Percentiles rank a stretch among this genome's conserved stretches.
These are phyloP conservation scores for Tinea pellionella DNA, from an alignment of 2,888 invertebrate species.

Conservation along the genomic window DNA sequence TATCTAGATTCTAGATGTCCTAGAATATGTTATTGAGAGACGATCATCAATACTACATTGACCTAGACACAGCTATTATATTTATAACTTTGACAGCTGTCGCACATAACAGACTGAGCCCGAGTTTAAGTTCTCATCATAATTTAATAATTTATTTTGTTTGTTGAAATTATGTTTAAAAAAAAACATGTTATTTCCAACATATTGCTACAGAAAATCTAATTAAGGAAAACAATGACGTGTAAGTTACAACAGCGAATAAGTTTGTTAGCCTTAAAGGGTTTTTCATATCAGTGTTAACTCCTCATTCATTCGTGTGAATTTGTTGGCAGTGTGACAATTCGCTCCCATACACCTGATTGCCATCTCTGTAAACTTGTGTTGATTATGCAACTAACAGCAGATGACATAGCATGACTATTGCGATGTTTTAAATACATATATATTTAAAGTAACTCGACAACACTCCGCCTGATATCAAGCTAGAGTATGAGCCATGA, in stretches of 20 bases:
- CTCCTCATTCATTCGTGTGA: constrained; percentile 7
- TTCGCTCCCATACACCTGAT: constrained; percentile 56
- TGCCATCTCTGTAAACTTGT: constrained; percentile 55
- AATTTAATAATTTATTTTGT: too few relatives aligned
- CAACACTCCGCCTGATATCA: too few relatives aligned
- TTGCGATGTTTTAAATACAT: too few relatives aligned
- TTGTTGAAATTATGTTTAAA: too few relatives aligned
- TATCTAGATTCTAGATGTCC: constrained; percentile 11
- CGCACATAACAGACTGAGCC: background rate
- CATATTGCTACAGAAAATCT: background rate
- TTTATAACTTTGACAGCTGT: constrained; percentile 5
- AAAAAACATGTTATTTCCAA: background rate
- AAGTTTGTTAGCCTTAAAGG: constrained; percentile 9
- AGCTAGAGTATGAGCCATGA: too few relatives aligned
- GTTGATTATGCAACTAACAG: constrained; percentile 45
- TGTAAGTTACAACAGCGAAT: background rate
- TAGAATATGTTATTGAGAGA: background rate
- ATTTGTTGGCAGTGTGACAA: constrained; percentile 30
- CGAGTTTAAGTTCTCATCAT: too few relatives aligned
- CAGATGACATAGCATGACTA: background rate
- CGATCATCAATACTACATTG: background rate
- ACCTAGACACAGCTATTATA: background rate
- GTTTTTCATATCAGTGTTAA: constrained; percentile 4
- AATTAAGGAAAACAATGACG: background rate
- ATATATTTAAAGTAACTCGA: too few relatives aligned